Evolutionary conservation across 2,888 invertebrate species (phyloP), one percentile per base, ranked within the genome.

Genomic region (Tachystola acroxantha): DNA sequence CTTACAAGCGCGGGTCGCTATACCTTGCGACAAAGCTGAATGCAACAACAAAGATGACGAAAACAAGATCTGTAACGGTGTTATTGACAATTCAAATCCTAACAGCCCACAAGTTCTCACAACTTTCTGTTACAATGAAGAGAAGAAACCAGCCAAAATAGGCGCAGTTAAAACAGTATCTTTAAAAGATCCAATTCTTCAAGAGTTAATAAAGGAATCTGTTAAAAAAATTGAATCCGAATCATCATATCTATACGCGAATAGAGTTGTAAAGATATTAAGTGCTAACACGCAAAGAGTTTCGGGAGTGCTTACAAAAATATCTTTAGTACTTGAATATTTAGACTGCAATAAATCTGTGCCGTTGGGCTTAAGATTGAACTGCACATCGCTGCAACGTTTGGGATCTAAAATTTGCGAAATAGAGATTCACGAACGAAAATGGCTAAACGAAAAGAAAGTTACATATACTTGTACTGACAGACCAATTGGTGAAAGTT

Each of bases 31-130:
- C 31, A 64, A 58, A 47, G 45, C 46, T 25, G 46, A 57, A 24
- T 79, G 80, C 44, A 69, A 76, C 42, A 45, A 55, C 11, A 64
- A 63, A 31, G 69, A 76, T 14, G 52, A 59, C 25, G 48, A 67
- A 6, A 64, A 63, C 7, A 88, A 88, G 64, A 80, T 89, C 36
- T 91, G 91, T 55, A 88, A 88, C 50, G 79, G 89, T 10, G 70
- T 88, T 37, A 67, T 90, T 27, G 80, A 87, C 42, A 70, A 64
- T 33, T 71, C 73, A 0, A 67, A 79, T 28, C 58, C 75, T 39
- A 62, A 68, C 20, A 58, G 55, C 28, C 86, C 88, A 0, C 80
- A 82, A 53, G 66, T 90, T 10, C 45, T 88, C 4, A 85, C 78
- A 43, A 79, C 80, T 3, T 82, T 85, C 45, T 90, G 90, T 57